Evolutionary conservation across 2,113 vertebrate genomes (phyloP), one percentile per base, ranked within the genome.

Genomic region (Thymallus thymallus): DNA sequence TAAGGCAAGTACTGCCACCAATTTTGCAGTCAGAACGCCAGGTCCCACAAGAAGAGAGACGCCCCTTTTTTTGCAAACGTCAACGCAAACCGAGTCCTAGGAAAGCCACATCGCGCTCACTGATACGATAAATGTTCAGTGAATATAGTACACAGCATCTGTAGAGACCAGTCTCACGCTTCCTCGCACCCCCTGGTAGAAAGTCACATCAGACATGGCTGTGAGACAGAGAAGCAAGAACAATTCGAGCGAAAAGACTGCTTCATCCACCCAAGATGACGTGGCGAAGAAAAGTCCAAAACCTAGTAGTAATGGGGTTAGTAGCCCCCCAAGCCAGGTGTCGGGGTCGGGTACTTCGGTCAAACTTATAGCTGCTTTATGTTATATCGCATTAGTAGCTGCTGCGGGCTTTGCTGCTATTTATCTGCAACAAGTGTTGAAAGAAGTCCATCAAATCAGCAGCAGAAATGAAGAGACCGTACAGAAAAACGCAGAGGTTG

Each of bases 21-120:
- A 20, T n/a, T 30, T 35, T 35, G 18, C 10, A 35, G 64, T 32
- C 14, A 14, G 16, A 16, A 66, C 14, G 12, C 32, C 24, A 5
- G 1, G 9, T 65, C 9, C 4, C 13, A 65, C 24, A 16, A 70
- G 5, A 41, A 29, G 32, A 78, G 76, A 85, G 87, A 83, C 90
- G 56, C 69, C 91, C 89, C 82, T 86, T 86, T 85, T 86, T 85
- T 18, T 5, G 86, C 89, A 87, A 87, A 88, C 84, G 84, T 88
- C 78, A 76, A 70, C 69, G 41, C 74, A 10, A 75, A 80, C 13
- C 22, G 75, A 69, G 68, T 35, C 80, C 56, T 55, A 70, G 56
- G 80, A 87, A 72, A 79, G 90, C 82, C 91, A 92, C 91, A 90
- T 82, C 86, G 84, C 89, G 87, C 81, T 87, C 84, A 6, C 86